Evolutionary conservation across 2,888 invertebrate genomes (phyloP), one percentile per base, ranked within the genome.

Genomic region (Cylindroiulus punctatus): DNA sequence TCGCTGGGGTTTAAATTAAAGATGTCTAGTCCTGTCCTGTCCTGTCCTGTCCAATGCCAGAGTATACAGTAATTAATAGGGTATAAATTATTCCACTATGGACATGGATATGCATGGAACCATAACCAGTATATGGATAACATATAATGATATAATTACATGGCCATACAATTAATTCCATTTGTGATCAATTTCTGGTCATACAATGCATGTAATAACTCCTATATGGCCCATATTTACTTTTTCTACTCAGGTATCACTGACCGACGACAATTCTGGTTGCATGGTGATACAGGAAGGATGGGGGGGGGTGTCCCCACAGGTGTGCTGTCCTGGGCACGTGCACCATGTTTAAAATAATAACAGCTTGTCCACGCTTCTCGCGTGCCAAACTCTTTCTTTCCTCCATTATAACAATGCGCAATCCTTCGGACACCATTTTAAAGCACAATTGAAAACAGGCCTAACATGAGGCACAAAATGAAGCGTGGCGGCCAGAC

Each of bases 361-460:
- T 65, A 65, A 65, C 65, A 65, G 65, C 65, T 65, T 65, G 65
- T 22, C 65, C 65, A 65, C 26, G 65, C 65, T 65, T 65, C 22
- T 65, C 65, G 65, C 65, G 65, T 65, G 65, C 65, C 65, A 65
- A 65, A 65, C 65, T 65, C 65, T 65, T 65, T 65, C 65, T 65
- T 65, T 65, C 65, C 65, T 65, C 65, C 22, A 65, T 26, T 7
- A 26, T 26, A 65, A 65, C 65, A 65, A 65, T 65, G 65, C 65
- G 26, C 65, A 65, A 65, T 65, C 65, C 65, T 65, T 65, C 26
- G 65, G 65, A 65, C 65, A 65, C 65, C 65, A 65, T 26, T 65
- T 65, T 65, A 65, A 65, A 65, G 8, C 22, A 65, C 65, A 65
- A 65, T 65, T 65, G 65, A 65, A 65, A 22, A 65, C 1, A 65